Evolutionary conservation across 2,888 invertebrate species (phyloP).

Genomic region (Timema podura): DNA sequence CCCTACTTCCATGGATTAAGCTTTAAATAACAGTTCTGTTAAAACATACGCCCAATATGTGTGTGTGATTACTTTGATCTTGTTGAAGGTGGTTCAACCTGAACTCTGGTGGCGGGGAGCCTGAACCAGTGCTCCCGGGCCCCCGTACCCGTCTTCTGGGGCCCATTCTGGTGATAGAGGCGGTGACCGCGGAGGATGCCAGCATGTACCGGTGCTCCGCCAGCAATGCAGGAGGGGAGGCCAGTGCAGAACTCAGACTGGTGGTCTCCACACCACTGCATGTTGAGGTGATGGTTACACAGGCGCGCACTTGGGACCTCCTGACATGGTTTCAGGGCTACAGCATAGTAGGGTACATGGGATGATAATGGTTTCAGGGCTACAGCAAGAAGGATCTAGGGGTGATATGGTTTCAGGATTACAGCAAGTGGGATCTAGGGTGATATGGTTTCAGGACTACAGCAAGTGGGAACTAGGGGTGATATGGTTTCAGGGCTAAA

Average conservation of each 20-base stretch:
- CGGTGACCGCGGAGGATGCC: slow-evolving; percentile 64
- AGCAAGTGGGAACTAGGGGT: too few species aligned
- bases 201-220: slow-evolving; percentile 66
- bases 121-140: slow-evolving; percentile 58
- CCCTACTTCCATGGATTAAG: too few species aligned
- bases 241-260: slow-evolving; percentile 62
- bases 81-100: slow-evolving; percentile 62
- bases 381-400: too few species aligned
- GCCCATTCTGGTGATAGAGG: slow-evolving; percentile 65
- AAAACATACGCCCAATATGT: too few species aligned
- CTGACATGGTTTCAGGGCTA: neutral
- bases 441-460: too few species aligned
- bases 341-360: too few species aligned
- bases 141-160: slow-evolving; percentile 62
- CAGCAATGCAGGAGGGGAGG: slow-evolving; percentile 65
- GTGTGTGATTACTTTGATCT: too few species aligned
- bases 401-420: too few species aligned
- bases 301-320: neutral
- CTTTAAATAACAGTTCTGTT: too few species aligned
- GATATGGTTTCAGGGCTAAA: too few species aligned
- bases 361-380: too few species aligned
- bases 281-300: slow-evolving; percentile 35
- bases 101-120: slow-evolving; percentile 51
- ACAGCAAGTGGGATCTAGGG: too few species aligned
- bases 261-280: slow-evolving; percentile 62